phyloP scores from a whole-genome alignment of 2,888 invertebrate genomes.

The Iphiclides podalirius region DNA sequence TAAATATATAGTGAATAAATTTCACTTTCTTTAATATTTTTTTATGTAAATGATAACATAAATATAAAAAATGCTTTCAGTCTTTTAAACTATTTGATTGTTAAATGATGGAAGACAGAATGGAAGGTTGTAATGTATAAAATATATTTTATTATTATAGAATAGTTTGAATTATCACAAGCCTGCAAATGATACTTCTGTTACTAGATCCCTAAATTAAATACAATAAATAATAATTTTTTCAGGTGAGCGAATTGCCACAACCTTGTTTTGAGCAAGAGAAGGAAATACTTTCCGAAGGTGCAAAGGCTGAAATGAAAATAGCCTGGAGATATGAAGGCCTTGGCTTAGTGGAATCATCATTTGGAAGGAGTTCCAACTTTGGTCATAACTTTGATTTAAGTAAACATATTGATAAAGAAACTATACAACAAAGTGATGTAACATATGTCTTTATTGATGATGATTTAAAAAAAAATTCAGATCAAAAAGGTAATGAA shows the following conservation, averaged over 20 bases:
- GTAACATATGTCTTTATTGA: conserved; percentile 64
- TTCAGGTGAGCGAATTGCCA: conserved; percentile 73
- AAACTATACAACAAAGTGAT: conserved; percentile 78
- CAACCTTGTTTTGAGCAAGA: conserved; percentile 74
- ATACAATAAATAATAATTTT: no score
- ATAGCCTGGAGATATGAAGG: conserved; percentile 96
- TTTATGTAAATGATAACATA: no score
- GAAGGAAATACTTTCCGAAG: conserved; percentile 39
- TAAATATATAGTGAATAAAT: no score
- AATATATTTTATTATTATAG: no score
- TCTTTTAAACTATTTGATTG: no score
- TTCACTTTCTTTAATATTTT: no score
- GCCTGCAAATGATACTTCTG: no score
- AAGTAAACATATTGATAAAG: conserved; percentile 84
- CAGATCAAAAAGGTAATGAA: conserved; percentile 37
- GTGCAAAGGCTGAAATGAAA: conserved; percentile 82
- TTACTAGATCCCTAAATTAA: no score
- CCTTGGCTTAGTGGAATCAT: conserved; percentile 81
- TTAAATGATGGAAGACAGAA: no score
- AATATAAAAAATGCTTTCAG: no score
- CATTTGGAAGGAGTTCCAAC: conserved; percentile 64
- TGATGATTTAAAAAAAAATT: conserved; percentile 27
- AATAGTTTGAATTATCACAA: no score
- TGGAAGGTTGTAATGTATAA: no score
- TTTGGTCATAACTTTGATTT: conserved; percentile 92